Conservation (phyloP, 2,888 invertebrate genomes). For the Epirrhoe alternata region DNA sequence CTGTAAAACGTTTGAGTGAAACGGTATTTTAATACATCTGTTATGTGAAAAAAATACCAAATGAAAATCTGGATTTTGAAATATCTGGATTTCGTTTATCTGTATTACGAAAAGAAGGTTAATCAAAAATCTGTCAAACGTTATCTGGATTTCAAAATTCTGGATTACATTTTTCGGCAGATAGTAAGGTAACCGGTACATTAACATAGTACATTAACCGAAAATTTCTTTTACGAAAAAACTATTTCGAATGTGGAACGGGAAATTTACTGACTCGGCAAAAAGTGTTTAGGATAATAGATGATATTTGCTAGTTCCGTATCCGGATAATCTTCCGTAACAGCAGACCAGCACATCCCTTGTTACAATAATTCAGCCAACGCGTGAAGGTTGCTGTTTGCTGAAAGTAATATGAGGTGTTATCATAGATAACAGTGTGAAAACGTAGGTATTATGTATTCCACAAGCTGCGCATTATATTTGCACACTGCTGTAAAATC, state of each 20-base stretch:
- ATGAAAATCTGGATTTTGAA: too few species aligned
- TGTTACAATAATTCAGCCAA: constrained; percentile 11
- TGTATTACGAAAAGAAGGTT: too few species aligned
- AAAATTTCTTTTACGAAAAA: neutral
- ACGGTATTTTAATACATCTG: too few species aligned
- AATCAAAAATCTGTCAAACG: too few species aligned
- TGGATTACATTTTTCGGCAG: too few species aligned
- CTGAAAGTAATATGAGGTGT: constrained; percentile 31
- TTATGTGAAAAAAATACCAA: too few species aligned
- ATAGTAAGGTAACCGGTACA: too few species aligned
- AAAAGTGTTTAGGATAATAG: neutral
- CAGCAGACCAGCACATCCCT: constrained; percentile 5
- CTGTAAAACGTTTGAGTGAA: too few species aligned
- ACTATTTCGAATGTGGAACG: neutral
- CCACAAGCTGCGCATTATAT: constrained; percentile 14
- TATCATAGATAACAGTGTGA: constrained; percentile 32
- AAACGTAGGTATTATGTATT: constrained; percentile 13
- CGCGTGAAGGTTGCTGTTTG: constrained; percentile 14
- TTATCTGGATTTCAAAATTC: too few species aligned
- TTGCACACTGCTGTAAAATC: neutral
- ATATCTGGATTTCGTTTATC: too few species aligned
- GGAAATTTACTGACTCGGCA: neutral
- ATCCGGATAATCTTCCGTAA: constrained; percentile 1
- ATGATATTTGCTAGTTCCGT: neutral
- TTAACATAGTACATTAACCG: too few species aligned